Conservation (phyloP, 35 echinoderm and acorn worm species). For the Lytechinus variegatus region DNA sequence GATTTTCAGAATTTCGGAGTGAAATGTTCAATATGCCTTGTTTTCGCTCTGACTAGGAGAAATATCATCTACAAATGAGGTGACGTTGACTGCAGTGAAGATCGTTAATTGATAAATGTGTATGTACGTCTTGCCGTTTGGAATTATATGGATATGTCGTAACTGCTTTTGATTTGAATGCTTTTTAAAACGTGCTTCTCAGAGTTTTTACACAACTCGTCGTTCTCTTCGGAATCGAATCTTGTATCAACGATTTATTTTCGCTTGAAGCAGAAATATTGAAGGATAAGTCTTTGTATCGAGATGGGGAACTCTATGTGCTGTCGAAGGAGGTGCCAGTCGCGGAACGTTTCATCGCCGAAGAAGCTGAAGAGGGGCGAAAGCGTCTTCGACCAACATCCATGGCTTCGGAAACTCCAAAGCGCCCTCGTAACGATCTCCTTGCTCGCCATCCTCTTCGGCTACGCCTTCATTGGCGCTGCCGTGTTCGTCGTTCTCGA, state of each 20-base stretch:
- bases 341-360: slow-evolving; percentile 3
- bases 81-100: background rate
- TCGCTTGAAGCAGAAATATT: background rate
- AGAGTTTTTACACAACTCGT: background rate
- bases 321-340: slow-evolving; percentile 1
- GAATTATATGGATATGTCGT: background rate
- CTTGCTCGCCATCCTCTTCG: slow-evolving; percentile 29
- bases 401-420: slow-evolving; percentile 32
- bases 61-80: background rate
- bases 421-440: background rate
- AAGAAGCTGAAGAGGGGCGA: slow-evolving; percentile 47
- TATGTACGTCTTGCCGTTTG: background rate
- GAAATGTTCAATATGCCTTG: background rate
- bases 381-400: slow-evolving; percentile 44
- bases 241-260: background rate
- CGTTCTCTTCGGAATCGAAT: background rate
- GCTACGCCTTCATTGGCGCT: slow-evolving; percentile 57
- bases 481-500: slow-evolving; percentile 53
- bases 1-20: background rate
- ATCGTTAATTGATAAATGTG: background rate
- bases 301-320: slow-evolving; percentile 11
- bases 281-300: background rate
- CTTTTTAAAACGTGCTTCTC: background rate
- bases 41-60: background rate
- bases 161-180: background rate